Base-by-base conservation (phyloP, 2,113 vertebrate species). In the Gallinago media region DNA sequence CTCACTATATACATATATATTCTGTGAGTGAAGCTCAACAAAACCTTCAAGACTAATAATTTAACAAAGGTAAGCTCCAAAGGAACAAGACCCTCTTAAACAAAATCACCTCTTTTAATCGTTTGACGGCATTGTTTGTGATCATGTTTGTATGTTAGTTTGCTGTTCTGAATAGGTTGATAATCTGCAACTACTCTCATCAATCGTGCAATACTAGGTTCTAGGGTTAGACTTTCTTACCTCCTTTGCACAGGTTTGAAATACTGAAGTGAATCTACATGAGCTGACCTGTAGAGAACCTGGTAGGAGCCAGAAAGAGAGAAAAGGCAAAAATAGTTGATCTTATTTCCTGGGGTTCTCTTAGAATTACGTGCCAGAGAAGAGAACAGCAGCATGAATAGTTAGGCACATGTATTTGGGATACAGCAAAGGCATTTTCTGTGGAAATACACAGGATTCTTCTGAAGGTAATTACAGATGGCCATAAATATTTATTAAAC, bases 401-500 rank as follows among this genome's bases (percentile, higher is more conserved):
- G 32, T 18, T 40, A 74, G 44, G 8, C 47, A 74, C 6, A 11
- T 0, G 23, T 71, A 44, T 56, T 31, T 67, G 42, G 32, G 61
- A 71, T 44, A 14, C n/a, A 67, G 38, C 12, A 88, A 94, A 93
- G 31, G 4, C 42, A 40, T 83, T 77, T 94, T 71, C 15, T 73
- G 19, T 71, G 34, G 55, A 96, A 94, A 94, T n/a, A 40, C 4
- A 38, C 1, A 17, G 22, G 25, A 92, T 66, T 77, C 55, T 77
- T 95, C 63, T 74, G 75, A 86, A 83, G 25, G 36, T 74, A 89
- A 62, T 74, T 92, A 71, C 50, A 85, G 63, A 83, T 77, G 26
- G 11, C 42, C 46, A 80, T 77, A 96, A 94, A 89, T 88, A 92
- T 80, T 86, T 96, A 88, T 88, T 88, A 70, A 88, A 88, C 42